Evolutionary conservation across 2,113 vertebrate species (phyloP).

Genomic region (mouse (Mus musculus)): GRCm39 chr2:75984501-75985000

Average conservation of each 20-base stretch:
- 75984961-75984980: not conserved
- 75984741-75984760: not conserved
- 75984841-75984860: not conserved
- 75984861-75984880: not conserved
- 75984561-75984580: not conserved
- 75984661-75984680: not conserved
- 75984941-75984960: not conserved
- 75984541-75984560: not conserved
- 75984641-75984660: not conserved
- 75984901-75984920: not conserved
- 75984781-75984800: not conserved
- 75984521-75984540: not conserved
- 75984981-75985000: not conserved
- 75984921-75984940: conserved; percentile 8
- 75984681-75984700: not conserved
- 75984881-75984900: not conserved
- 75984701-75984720: not conserved
- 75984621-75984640: not conserved
- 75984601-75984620: not conserved
- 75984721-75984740: too few relatives aligned
- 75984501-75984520: not conserved
- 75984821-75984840: not conserved
- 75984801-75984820: not conserved
- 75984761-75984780: not conserved
- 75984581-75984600: not conserved